Conservation (phyloP, 2,888 invertebrate genomes). For the Oasisia sp. region DNA sequence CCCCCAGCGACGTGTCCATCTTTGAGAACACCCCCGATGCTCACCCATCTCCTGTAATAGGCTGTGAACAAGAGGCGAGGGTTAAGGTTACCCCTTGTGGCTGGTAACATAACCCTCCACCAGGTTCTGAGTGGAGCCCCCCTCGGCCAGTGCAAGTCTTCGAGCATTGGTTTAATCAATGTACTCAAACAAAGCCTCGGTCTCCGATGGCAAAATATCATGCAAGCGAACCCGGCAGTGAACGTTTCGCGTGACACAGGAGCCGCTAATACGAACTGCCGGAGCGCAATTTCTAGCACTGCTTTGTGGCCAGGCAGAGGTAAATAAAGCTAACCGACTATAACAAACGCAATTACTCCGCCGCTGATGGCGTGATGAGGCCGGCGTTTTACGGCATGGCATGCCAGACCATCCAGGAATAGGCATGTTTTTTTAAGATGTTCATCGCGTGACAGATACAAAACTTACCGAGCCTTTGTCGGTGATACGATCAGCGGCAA, state of each 20-base stretch:
- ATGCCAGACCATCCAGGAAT: not conserved
- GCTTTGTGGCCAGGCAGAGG: not conserved
- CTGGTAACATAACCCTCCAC: not conserved
- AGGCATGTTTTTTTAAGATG: not conserved
- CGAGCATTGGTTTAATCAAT: not conserved
- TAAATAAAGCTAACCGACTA: not conserved
- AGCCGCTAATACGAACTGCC: not conserved
- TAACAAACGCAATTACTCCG: conserved; percentile 1
- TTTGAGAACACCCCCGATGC: not conserved
- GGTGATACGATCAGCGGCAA: not conserved
- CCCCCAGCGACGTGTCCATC: not conserved
- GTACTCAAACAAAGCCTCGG: not conserved
- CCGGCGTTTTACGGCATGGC: not conserved
- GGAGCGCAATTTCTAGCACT: not conserved
- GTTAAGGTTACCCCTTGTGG: not conserved
- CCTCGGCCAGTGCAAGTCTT: not conserved
- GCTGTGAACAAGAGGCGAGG: conserved; percentile 8
- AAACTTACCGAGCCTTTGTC: not conserved
- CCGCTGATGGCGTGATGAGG: not conserved
- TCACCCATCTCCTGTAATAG: not conserved
- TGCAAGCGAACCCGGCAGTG: not conserved
- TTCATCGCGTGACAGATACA: not conserved
- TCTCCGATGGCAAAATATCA: not conserved
- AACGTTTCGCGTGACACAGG: conserved; percentile 7
- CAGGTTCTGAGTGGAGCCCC: not conserved